Conservation (phyloP, 92 coral and sea anemone species). For the Phenganax stokvisi region DNA sequence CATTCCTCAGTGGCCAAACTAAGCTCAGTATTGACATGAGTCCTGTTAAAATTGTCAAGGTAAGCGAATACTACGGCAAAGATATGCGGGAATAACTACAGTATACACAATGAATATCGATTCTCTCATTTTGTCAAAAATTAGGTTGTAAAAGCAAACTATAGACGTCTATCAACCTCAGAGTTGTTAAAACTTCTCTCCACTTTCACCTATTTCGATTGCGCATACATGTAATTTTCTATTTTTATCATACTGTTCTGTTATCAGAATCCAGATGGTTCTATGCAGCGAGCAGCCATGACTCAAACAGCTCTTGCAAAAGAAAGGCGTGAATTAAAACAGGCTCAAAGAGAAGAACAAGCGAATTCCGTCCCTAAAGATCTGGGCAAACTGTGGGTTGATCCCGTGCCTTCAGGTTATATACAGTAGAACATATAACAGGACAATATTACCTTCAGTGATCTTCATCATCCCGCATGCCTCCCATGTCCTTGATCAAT, state of each 20-base stretch:
- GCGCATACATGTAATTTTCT: background rate
- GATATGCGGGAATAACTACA: too few relatives aligned
- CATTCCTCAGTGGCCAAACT: constrained; percentile 89
- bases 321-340: constrained; percentile 91
- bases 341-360: constrained; percentile 94
- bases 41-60: constrained; percentile 98
- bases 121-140: too few relatives aligned
- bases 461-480: too few relatives aligned
- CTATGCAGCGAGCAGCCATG: constrained; percentile 99
- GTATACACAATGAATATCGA: too few relatives aligned
- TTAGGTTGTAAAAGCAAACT: too few relatives aligned
- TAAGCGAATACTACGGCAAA: background rate
- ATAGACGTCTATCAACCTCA: too few relatives aligned
- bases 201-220: background rate
- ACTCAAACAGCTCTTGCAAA: constrained; percentile 94
- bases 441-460: background rate
- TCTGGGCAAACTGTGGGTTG: constrained; percentile 88
- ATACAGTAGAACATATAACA: background rate
- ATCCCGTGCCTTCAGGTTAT: constrained; percentile 88
- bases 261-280: constrained; percentile 88
- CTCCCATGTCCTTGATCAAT: too few relatives aligned
- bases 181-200: too few relatives aligned
- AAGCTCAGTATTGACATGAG: constrained; percentile 93
- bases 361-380: constrained; percentile 93
- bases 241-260: background rate